phyloP scores from a whole-genome alignment of 1,140 invertebrate species.

The Yoshiicerus persimilis region DNA sequence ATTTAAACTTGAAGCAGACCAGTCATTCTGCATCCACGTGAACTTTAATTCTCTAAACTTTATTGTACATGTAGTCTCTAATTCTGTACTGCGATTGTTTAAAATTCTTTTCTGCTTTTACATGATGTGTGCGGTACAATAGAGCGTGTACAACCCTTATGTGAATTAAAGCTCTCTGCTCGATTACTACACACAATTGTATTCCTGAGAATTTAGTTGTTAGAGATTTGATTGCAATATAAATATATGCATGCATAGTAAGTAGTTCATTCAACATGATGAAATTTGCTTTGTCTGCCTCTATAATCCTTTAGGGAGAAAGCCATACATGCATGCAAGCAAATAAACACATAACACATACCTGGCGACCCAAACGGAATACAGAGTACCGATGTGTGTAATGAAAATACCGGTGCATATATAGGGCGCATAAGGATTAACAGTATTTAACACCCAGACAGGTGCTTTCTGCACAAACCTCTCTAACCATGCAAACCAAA shows the following conservation, averaged over 20 bases:
- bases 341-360: neutral
- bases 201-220: neutral
- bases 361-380: neutral
- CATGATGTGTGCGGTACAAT: neutral
- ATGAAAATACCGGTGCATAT: neutral
- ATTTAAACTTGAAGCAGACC: too few species aligned
- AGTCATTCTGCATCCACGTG: too few species aligned
- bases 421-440: neutral
- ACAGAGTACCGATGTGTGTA: neutral
- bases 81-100: neutral
- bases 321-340: neutral
- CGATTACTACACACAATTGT: neutral
- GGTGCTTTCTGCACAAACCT: neutral
- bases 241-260: neutral
- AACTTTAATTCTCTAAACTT: neutral
- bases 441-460: neutral
- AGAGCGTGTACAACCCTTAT: neutral
- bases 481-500: neutral
- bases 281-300: neutral
- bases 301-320: neutral
- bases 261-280: neutral
- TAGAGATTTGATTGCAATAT: neutral
- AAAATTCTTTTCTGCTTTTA: neutral
- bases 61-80: too few species aligned
- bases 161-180: neutral